Base-by-base conservation (phyloP, 2,888 invertebrate species). In the Stegana nigrithorax region DNA sequence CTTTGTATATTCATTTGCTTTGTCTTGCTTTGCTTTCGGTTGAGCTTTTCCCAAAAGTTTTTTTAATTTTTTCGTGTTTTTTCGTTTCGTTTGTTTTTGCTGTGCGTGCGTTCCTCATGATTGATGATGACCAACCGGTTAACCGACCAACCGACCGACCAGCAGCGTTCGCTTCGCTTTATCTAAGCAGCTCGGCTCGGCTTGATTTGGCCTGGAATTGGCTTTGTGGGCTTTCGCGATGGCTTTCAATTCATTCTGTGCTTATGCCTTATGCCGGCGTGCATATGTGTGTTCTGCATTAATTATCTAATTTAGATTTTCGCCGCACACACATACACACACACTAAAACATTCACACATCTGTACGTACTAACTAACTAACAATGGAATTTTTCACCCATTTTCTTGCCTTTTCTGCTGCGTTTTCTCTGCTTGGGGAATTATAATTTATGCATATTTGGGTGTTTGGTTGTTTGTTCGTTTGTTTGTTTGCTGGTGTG, bases 221-320 rank as follows among this genome's bases (percentile, higher is more conserved):
- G 36, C 8, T 55, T 55, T 29, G 50, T 14, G 25, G 2, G 17
- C 50, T 50, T 50, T 50, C 23, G n/a, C 25, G n/a, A n/a, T 47
- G n/a, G 21, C 42, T 39, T 19, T 55, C 19, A 7, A 7, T 45
- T 45, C 10, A 8, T 45, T 45, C 26, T 56, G 36, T 7, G 17
- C n/a, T n/a, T 14, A 21, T 55, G 32, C 62, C 26, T 47, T 57
- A 59, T 61, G 53, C 67, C 63, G 67, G 61, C 66, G 64, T 60
- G 66, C n/a, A n/a, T n/a, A n/a, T n/a, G n/a, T n/a, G n/a, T n/a
- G n/a, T n/a, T n/a, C 67, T 73, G 78, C 80, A 75, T 75, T 75
- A 77, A 79, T 75, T 79, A 79, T 73, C 80, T 77, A 79, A 75
- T 79, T 79, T 77, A 70, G 68, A 77, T 76, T 75, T 59, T 63